Conservation (phyloP, 1,140 invertebrate species). For the Hormaphis cornu region DNA sequence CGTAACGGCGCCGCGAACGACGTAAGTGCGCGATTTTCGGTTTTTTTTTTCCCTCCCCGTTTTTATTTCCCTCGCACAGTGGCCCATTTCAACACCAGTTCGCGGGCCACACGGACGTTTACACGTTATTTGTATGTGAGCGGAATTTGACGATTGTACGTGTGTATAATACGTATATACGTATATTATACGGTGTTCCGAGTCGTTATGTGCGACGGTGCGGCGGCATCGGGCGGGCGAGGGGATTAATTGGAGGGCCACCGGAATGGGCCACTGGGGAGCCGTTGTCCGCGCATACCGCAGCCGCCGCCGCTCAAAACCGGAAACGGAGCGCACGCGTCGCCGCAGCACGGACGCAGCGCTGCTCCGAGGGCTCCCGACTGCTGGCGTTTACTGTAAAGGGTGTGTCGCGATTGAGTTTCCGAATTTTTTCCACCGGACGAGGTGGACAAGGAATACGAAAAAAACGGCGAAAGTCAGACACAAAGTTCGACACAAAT, state of each 20-base stretch:
- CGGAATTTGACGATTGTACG: slow-evolving; percentile 23
- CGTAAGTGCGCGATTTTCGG: not conserved
- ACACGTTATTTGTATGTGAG: slow-evolving; percentile 6
- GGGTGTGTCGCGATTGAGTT: no score
- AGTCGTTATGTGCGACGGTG: slow-evolving; percentile 9
- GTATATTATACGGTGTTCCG: not conserved
- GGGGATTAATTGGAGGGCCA: slow-evolving; percentile 28
- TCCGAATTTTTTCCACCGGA: no score
- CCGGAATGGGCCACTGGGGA: slow-evolving; percentile 26
- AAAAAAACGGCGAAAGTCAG: no score
- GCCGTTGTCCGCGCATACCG: slow-evolving; percentile 8
- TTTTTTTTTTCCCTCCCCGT: not conserved
- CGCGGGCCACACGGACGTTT: not conserved
- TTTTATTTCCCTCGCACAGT: slow-evolving; percentile 8
- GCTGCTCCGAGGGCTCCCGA: no score
- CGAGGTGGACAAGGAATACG: no score
- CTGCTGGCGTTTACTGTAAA: no score
- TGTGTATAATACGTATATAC: no score
- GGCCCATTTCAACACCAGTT: slow-evolving; percentile 14
- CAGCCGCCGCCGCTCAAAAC: not conserved
- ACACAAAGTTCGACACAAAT: no score
- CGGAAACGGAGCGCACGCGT: not conserved
- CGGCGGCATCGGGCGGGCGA: not conserved
- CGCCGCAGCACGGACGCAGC: no score
- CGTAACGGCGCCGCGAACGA: not conserved